Base-by-base conservation (phyloP, 2,888 invertebrate genomes). In the Leptopilina myrica region DNA sequence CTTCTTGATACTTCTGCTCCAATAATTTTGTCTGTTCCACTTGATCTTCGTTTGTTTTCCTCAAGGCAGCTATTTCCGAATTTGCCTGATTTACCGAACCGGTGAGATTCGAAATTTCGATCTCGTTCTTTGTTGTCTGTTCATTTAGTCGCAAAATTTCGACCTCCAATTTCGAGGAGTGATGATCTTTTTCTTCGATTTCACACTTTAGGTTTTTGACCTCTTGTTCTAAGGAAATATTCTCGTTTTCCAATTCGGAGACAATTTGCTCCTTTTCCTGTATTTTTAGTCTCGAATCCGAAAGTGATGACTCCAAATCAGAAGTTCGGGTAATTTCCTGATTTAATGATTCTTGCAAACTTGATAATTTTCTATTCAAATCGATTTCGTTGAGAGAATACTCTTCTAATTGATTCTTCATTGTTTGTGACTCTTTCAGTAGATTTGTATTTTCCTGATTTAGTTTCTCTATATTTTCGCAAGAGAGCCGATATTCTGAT, bases 21-120 rank as follows among this genome's bases (percentile, higher is more conserved):
- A 87, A 56, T 64, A 82, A 75, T 78, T 84, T 77, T 64, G 86
- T 56, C 8, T 66, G 66, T 78, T 84, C 75, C 2, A 83, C 77
- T 15, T 84, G 43, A 43, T 43, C 43, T 43, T 43, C 8, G 43
- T 43, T 43, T 43, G 43, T 8, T 43, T 14, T 20, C 8, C 7
- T 20, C 6, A 69, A 14, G 11, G 20, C 12, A 14, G 2, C 1
- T 9, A 69, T 49, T 53, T 69, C 69, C 7, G 14, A 9, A 56
- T 49, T 26, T 5, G 26, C 20, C 14, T 20, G 14, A 14, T 20
- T 56, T 56, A 69, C 26, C 53, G 14, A 7, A 20, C 14, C 4
- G 7, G 20, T 1, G 20, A 69, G 49, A 26, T 2, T 26, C 1
- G 53, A 53, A 53, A 53, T 53, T 53, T 49, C 26, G 14, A 14